Base-by-base conservation (phyloP, 2,113 vertebrate genomes). In the Tetrax tetrax region DNA sequence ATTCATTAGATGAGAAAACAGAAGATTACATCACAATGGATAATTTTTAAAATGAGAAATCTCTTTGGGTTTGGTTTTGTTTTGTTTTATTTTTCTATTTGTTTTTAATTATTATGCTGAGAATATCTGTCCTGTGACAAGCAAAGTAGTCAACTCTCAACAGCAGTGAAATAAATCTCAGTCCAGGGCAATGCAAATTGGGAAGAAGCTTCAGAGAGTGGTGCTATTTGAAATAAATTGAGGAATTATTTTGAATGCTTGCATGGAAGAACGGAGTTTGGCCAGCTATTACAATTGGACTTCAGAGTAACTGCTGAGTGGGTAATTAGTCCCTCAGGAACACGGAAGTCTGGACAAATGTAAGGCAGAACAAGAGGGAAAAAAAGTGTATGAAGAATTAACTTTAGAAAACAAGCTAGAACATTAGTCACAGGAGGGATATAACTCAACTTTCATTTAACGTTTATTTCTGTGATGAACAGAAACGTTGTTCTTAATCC, bases 251-350 rank as follows among this genome's bases (percentile, higher is more conserved):
- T 90, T 94, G 88, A 93, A 90, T 90, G 57, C 74, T 94, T 83
- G 78, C 77, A 47, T 63, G 81, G 89, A 95, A 70, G 87, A 94
- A 59, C 5, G 20, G 91, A 79, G 54, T 87, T 96, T 85, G 76
- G 94, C 96, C 95, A 97, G 5, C 81, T 93, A 54, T 91, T 95
- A 87, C 89, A 96, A 84, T 23, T 95, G 84, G 87, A 94, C 79
- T 96, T 96, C 87, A 94, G 93, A 93, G 78, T 76, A 91, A 95
- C 93, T 97, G 96, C 93, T 96, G 94, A 97, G 89, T 93, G 89
- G 77, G 89, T 97, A 96, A 97, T 96, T 93, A 89, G 87, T 95
- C 95, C 87, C 93, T 15, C 22, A 59, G 89, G 95, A 96, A 54
- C 66, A 89, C 18, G 4, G 63, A 89, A 97, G 96, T 87, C 96